Base-by-base conservation (phyloP, 2,888 invertebrate species). In the Metopia argyrocephala region DNA sequence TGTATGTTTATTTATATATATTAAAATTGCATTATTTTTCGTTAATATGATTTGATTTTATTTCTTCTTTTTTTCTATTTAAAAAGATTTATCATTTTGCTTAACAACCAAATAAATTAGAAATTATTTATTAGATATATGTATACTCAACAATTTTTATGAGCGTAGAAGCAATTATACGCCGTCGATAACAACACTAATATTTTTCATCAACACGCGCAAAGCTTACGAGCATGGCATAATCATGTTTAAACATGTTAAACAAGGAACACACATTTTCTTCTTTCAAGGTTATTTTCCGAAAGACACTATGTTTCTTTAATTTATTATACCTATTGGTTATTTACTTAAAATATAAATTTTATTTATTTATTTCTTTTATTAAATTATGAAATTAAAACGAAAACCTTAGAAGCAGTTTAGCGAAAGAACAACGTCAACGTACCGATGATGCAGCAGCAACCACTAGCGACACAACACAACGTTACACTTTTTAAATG, bases 401-500 rank as follows among this genome's bases (percentile, higher is more conserved):
- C 38, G 15, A 38, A 12, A 38, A 31, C 4, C 15, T 38, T 38
- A 12, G 15, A 15, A 9, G 38, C 38, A 38, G 38, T 38, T 38
- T 38, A 9, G 38, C 15, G 15, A 38, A 38, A 38, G 38, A 38
- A 38, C 9, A 38, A 15, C 9, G 15, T 15, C 9, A 38, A 15
- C 15, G 9, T n/a, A n/a, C 15, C 15, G 38, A 27, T 15, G 56
- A 50, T 50, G 50, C 78, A 78, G 71, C 28, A 65, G 81, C 78
- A 38, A 81, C 78, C 81, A n/a, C 78, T 79, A 59, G 75, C 81
- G 78, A 70, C 81, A 70, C 81, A 73, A 70, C 69, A 69, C 9
- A 74, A 81, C 81, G 81, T 78, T 12, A 38, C 38, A 15, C 15
- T 38, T 81, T 81, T 70, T 78, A 78, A 81, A 81, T 78, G 81